These are phyloP conservation scores for Halcyon leucocephala DNA, from an alignment of 2,797 vertebrate genomes.

Conservation along the genomic window DNA sequence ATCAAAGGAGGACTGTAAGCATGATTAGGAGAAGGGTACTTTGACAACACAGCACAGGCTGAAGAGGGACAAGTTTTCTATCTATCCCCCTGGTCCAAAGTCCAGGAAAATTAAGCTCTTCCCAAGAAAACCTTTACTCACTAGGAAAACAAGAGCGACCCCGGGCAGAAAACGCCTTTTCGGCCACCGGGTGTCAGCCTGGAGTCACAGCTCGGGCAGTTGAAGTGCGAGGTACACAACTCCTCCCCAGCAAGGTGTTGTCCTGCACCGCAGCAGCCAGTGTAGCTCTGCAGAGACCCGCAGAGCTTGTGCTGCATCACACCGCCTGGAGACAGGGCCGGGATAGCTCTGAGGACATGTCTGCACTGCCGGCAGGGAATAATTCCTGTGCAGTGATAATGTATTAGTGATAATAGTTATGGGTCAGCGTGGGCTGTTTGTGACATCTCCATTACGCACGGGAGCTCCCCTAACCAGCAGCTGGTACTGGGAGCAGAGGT, in stretches of 20 bases:
- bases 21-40: too few species aligned
- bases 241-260: rapidly evolving
- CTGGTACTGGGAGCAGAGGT: not conserved
- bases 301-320: not conserved
- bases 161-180: not conserved
- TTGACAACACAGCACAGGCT: too few species aligned
- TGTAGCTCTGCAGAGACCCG: rapidly evolving
- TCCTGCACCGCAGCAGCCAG: rapidly evolving
- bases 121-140: too few species aligned
- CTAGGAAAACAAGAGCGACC: not conserved
- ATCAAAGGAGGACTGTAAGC: too few species aligned
- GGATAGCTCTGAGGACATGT: not conserved
- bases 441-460: not conserved
- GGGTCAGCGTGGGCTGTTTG: rapidly evolving
- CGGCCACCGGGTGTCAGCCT: slow-evolving; percentile 35
- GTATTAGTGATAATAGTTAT: rapidly evolving
- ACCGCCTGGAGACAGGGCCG: rapidly evolving
- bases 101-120: not conserved
- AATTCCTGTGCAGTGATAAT: not conserved
- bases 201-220: rapidly evolving
- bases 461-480: not conserved
- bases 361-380: not conserved
- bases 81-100: too few species aligned
- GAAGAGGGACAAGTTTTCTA: too few species aligned
- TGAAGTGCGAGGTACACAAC: rapidly evolving